Evolutionary conservation across 2,797 vertebrate species (phyloP), one percentile per base, ranked within the genome.

Genomic region (Anguilla pacifica): DNA sequence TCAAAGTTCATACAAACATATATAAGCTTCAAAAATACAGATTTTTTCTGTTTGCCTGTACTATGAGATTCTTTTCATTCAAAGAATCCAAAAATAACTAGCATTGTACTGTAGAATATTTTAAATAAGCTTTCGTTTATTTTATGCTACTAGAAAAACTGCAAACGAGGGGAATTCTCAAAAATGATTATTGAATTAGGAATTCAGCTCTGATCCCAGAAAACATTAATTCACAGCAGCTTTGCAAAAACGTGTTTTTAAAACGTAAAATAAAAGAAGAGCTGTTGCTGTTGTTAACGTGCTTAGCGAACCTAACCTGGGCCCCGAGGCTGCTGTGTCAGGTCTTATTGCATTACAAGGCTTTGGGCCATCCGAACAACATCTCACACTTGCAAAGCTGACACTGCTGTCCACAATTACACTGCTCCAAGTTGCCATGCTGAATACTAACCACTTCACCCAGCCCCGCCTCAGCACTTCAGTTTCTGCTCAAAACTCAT

Each of bases 121-220:
- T 93, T 93, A 89, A 90, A 93, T 92, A 90, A 86, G 86, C 88
- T 88, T 92, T 92, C 89, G 93, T 91, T 94, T 93, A 95, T 94
- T 94, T 92, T 93, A 88, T 19, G 85, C 86, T 89, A 89, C 89
- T 89, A 89, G 84, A 89, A 88, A 89, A 89, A 90, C 64, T 89
- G 86, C 84, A 90, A 91, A 82, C 90, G 84, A 0, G 6, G 87
- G 61, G 86, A 93, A 92, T 90, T 92, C 92, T 91, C 22, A 59
- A 25, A 51, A 72, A 83, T 11, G 35, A 90, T 86, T 90, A 92
- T 74, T 86, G 87, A 88, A 55, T 64, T 84, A 51, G 39, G 43
- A 85, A 2, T 2, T 46, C 22, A 83, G 72, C 67, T 74, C 28
- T 19, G 25, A 85, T 88, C 86, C 55, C 84, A 55, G 90, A 93